Conservation (phyloP, 2,797 vertebrate species). For the Tenualosa ilisha region DNA sequence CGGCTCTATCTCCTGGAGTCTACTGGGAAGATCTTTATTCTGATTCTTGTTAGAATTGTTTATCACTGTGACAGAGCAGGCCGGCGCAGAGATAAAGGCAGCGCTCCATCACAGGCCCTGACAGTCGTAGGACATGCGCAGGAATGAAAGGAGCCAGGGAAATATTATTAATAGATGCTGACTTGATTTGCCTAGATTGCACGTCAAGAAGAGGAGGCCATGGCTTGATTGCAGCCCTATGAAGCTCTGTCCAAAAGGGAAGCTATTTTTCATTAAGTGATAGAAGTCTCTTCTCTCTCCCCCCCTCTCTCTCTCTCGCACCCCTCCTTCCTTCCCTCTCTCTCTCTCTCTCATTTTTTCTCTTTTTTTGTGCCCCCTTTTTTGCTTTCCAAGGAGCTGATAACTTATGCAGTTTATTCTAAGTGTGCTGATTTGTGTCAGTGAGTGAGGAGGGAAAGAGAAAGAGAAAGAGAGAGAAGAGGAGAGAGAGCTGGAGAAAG, state of each 20-base stretch:
- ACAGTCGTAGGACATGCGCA: constrained; percentile 97
- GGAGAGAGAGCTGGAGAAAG: constrained; percentile 39
- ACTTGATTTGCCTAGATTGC: constrained; percentile 98
- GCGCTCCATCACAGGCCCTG: constrained; percentile 96
- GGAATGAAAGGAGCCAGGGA: constrained; percentile 98
- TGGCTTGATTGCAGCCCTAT: constrained; percentile 97
- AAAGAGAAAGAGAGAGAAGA: constrained; percentile 29
- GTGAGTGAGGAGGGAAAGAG: constrained; percentile 66
- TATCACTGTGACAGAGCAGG: constrained; percentile 99
- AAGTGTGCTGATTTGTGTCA: constrained; percentile 98
- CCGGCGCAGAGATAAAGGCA: constrained; percentile 99
- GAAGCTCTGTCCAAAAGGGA: constrained; percentile 99
- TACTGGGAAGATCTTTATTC: constrained; percentile 99
- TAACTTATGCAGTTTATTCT: constrained; percentile 99
- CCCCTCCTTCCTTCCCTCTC: constrained; percentile 66
- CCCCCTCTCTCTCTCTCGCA: constrained; percentile 66
- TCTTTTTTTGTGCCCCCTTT: constrained; percentile 63
- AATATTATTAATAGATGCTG: constrained; percentile 99
- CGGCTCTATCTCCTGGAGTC: constrained; percentile 95
- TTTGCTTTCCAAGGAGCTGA: constrained; percentile 97
- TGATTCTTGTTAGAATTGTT: constrained; percentile 99
- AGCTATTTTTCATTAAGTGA: constrained; percentile 99
- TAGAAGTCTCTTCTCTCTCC: constrained; percentile 88
- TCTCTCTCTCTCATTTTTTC: constrained; percentile 55
- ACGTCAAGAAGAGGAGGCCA: constrained; percentile 91